phyloP scores from a whole-genome alignment of 2,888 invertebrate genomes.

The Pyrochroa serraticornis region DNA sequence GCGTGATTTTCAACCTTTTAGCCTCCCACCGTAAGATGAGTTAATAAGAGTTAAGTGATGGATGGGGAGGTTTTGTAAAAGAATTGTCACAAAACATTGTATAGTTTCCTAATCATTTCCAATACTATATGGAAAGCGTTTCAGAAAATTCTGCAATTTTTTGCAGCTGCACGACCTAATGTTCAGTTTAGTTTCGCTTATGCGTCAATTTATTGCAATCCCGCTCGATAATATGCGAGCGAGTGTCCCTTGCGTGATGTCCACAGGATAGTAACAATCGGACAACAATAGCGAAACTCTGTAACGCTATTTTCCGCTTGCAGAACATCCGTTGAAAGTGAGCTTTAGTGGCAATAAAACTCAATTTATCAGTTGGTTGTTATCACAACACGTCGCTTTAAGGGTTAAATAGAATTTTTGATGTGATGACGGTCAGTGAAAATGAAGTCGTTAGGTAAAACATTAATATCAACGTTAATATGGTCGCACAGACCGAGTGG shows the following conservation, averaged over 20 bases:
- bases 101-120: no score
- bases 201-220: not conserved
- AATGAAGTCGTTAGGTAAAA: constrained; percentile 9
- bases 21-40: no score
- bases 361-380: not conserved
- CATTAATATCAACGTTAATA: not conserved
- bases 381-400: not conserved
- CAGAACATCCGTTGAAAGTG: no score
- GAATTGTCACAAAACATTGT: no score
- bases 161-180: no score
- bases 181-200: no score
- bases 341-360: not conserved
- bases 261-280: not conserved
- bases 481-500: not conserved
- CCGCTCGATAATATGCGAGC: not conserved
- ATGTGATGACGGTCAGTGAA: constrained; percentile 32
- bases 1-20: no score
- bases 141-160: no score
- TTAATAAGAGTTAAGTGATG: no score
- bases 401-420: constrained; percentile 39
- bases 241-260: not conserved
- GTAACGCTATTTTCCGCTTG: not conserved
- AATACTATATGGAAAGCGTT: no score
- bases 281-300: not conserved
- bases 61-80: no score